These are phyloP conservation scores for Ellobium chinense DNA, from an alignment of 2,888 invertebrate species.

Conservation along the genomic window DNA sequence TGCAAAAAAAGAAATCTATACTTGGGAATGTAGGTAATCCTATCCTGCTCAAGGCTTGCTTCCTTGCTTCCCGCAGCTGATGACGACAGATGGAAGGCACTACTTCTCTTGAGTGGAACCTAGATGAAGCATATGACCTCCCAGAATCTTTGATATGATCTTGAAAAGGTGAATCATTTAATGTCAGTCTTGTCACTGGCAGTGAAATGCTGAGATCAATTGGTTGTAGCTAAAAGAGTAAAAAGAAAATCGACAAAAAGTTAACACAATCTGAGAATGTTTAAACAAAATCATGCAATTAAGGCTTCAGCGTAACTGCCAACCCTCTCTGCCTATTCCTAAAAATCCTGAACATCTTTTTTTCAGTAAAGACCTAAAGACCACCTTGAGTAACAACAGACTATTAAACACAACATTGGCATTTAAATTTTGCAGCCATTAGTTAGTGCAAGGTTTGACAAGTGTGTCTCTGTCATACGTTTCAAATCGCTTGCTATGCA, in stretches of 20 bases:
- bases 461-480: no score
- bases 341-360: no score
- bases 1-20: not conserved
- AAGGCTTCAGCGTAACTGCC: no score
- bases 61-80: slow-evolving; percentile 10
- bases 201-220: slow-evolving; percentile 26
- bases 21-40: slow-evolving; percentile 12
- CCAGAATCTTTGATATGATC: not conserved
- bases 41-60: not conserved
- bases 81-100: not conserved
- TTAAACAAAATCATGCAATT: not conserved
- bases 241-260: not conserved
- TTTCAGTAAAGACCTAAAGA: no score
- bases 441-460: no score
- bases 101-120: not conserved
- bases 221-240: slow-evolving; percentile 24
- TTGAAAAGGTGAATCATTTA: not conserved
- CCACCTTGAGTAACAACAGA: no score
- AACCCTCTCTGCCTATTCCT: no score
- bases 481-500: no score
- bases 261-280: not conserved
- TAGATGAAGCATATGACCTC: not conserved
- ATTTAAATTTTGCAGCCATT: no score
- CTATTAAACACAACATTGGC: no score
- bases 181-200: slow-evolving; percentile 13